Evolutionary conservation across 2,113 vertebrate species (phyloP).

Genomic region (Chaenogobius annularis): DNA sequence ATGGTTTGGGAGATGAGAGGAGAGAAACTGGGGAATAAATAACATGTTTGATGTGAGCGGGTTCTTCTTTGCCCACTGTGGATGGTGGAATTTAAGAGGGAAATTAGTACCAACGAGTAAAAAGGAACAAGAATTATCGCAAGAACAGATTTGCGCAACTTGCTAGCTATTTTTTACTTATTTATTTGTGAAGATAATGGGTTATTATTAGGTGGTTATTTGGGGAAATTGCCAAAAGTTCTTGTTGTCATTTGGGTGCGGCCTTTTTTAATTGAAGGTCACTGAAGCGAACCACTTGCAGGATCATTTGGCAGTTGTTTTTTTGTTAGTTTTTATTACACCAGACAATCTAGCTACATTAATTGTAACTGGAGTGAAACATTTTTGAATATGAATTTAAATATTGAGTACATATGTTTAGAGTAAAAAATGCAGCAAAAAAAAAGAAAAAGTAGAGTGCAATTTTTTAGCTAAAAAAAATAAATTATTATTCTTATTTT

Average conservation of each 20-base stretch:
- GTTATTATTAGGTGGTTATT: not conserved
- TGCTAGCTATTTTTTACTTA: not conserved
- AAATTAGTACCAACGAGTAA: conserved; percentile 34
- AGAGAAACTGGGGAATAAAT: conserved; percentile 59
- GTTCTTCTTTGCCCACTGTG: conserved; percentile 32
- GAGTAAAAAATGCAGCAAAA: too few species aligned
- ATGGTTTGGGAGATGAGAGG: conserved; percentile 43
- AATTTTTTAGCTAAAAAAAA: too few species aligned
- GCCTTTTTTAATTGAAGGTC: too few species aligned
- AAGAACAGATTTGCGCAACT: not conserved
- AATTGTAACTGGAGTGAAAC: too few species aligned
- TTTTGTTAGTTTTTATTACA: too few species aligned
- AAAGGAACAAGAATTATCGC: not conserved
- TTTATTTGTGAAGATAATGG: not conserved
- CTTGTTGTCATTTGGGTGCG: not conserved
- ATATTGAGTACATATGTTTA: too few species aligned
- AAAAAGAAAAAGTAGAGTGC: too few species aligned
- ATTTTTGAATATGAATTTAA: too few species aligned
- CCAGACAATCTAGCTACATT: too few species aligned
- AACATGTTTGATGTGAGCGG: conserved; percentile 48
- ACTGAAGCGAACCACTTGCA: too few species aligned
- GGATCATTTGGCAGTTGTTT: too few species aligned
- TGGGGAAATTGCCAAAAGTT: not conserved
- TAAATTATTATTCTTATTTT: too few species aligned
- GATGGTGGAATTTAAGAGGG: conserved; percentile 46